A percentile compares a stretch with the other conserved stretches of the same genome.
Evolutionary conservation across 2,888 invertebrate species (phyloP).

Genomic region (Cantharis rustica): DNA sequence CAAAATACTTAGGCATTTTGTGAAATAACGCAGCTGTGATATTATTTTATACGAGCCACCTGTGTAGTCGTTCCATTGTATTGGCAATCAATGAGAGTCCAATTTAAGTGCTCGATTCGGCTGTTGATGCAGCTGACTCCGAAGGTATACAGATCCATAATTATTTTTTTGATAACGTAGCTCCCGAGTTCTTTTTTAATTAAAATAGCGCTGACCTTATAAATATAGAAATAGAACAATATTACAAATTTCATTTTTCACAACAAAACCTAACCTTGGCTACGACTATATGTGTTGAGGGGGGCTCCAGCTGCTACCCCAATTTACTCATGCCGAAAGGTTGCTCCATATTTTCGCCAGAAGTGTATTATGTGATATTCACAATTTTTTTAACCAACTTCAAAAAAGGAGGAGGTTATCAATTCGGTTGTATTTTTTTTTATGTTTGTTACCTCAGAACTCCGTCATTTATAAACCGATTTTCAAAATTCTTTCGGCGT

Average conservation of each 20-base stretch:
- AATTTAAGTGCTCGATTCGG: too few relatives aligned
- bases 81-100: not conserved
- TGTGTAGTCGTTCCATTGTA: not conserved
- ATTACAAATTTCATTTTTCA: not conserved
- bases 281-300: not conserved
- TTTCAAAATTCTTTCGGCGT: too few relatives aligned
- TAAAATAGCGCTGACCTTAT: not conserved
- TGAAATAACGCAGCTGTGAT: not conserved
- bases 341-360: too few relatives aligned
- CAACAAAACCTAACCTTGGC: not conserved
- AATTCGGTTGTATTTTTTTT: too few relatives aligned
- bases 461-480: too few relatives aligned
- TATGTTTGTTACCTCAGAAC: too few relatives aligned
- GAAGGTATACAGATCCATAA: not conserved
- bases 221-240: not conserved
- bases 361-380: too few relatives aligned
- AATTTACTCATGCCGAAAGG: too few relatives aligned
- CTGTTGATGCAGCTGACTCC: too few relatives aligned
- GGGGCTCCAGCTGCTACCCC: not conserved
- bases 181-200: not conserved
- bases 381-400: too few relatives aligned
- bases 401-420: too few relatives aligned
- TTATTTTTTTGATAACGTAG: not conserved
- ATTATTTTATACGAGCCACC: not conserved
- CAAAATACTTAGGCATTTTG: not conserved